Evolutionary conservation across 23 tunicate genomes (phyloP), one percentile per base, ranked within the genome.

Genomic region (Halocynthia roretzi): DNA sequence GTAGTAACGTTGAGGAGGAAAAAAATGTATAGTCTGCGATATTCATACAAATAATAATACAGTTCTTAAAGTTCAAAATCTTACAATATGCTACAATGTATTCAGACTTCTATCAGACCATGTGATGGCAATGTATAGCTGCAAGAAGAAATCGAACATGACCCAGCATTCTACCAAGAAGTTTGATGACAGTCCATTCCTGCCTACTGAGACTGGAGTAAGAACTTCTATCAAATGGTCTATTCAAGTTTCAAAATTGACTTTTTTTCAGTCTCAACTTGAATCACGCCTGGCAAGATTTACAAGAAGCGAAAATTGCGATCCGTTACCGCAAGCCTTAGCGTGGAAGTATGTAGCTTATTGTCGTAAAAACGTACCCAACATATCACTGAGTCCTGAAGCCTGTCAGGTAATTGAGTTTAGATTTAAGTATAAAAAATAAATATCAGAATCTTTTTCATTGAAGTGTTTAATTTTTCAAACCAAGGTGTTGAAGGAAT

Each of bases 331-430:
- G 10, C 83, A 86, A 55, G 73, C 66, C 18, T 51, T 92, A 60
- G 61, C 87, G 65, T 92, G 98, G 98, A 92, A 92, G 55, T 92
- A 86, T 75, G 86, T 92, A 20, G 98, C 98, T 7, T 86, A 86
- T 62, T 84, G 85, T 10, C 58, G 93, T 5, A 86, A 92, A 78
- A 86, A 82, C 56, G 68, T 82, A 15, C 75, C 74, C 31, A 48
- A 92, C 62, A 85, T 92, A 7, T 77, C 60, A 17, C 76, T 92
- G 11, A 83, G 83, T 63, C 57, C 51, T 15, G 98, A 92, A 6
- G 98, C 98, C 5, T 83, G 98, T 62, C 84, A 86, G 87, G 98
- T 86, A 70, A 58, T 58, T 4, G 17, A 58, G 63, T 58, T 14
- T 58, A 58, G 15, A 14, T n/a, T n/a, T 2, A 58, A 58, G 63